These are phyloP conservation scores for Eremobia ochroleuca DNA, from an alignment of 2,888 invertebrate genomes.

Conservation along the genomic window DNA sequence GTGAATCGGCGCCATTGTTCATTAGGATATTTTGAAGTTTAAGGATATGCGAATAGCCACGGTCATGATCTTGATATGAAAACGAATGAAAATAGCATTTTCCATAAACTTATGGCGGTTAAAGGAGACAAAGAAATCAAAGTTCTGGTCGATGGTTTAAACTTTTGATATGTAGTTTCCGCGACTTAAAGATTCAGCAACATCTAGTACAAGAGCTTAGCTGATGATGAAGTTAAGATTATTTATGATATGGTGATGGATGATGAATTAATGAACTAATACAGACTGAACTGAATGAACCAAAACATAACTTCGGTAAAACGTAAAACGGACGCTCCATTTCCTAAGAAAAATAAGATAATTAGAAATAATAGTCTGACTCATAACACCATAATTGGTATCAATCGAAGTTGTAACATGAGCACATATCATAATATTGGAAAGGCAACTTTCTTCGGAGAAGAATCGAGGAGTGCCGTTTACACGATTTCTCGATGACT, in stretches of 20 bases:
- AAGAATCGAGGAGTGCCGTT: constrained; percentile 77
- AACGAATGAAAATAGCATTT: neutral
- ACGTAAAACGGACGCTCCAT: neutral
- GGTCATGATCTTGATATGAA: neutral
- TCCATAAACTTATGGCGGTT: neutral
- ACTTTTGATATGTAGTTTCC: neutral
- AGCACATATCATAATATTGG: constrained; percentile 75
- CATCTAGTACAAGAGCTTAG: neutral
- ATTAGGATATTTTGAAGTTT: neutral
- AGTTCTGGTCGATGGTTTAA: neutral
- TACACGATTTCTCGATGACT: constrained; percentile 88
- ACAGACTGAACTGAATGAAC: neutral
- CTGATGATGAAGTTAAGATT: neutral
- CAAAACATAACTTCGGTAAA: neutral
- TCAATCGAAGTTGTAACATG: constrained; percentile 60
- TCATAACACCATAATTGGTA: constrained; percentile 52
- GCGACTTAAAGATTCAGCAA: neutral
- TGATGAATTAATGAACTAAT: neutral
- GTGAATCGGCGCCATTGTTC: no score
- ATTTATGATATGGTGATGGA: no score
- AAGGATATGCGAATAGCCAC: neutral
- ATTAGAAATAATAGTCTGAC: constrained; percentile 40
- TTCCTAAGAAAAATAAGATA: constrained; percentile 12
- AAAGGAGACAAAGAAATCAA: neutral
- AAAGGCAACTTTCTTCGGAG: constrained; percentile 83